Base-by-base conservation (phyloP, 2,888 invertebrate genomes). In the Lycaena phlaeas region DNA sequence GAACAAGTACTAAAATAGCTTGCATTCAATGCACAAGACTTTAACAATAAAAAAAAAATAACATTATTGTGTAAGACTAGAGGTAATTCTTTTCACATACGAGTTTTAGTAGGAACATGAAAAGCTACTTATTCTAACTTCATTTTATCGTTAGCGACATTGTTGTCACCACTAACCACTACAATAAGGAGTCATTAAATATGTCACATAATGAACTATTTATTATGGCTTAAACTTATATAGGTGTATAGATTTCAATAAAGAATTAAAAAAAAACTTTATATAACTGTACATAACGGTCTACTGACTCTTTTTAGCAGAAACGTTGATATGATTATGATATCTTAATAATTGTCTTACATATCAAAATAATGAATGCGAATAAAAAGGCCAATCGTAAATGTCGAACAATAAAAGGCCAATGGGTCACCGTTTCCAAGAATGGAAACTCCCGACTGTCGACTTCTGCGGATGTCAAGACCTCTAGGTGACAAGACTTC, bases 71-170 rank as follows among this genome's bases (percentile, higher is more conserved):
- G n/a, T 17, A 18, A 17, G 18, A 18, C 18, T 22, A 18, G 9
- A 22, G 11, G 22, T 22, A 34, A 12, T 34, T 31, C 18, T 50
- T 57, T 64, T 61, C 68, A 25, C 64, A 58, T 66, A 68, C 68
- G 59, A 40, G 30, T 31, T 49, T 40, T 48, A 51, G 59, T 50
- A 48, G 54, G 51, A 64, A 82, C 82, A 82, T 70, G 81, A 68
- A 76, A 82, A 82, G 73, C 73, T 81, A 82, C 82, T 84, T 81
- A 82, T 63, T 66, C 62, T 64, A 58, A 77, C 75, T 74, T 67
- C 60, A 68, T 72, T 79, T 76, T 72, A 74, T 77, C 73, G 75
- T 77, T 71, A 68, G 60, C 52, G 42, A 64, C 65, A 73, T 70
- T 76, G 71, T 74, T 71, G 68, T 67, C n/a, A 66, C 67, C 65